Conservation (phyloP, 2,888 invertebrate genomes). For the Actias luna region DNA sequence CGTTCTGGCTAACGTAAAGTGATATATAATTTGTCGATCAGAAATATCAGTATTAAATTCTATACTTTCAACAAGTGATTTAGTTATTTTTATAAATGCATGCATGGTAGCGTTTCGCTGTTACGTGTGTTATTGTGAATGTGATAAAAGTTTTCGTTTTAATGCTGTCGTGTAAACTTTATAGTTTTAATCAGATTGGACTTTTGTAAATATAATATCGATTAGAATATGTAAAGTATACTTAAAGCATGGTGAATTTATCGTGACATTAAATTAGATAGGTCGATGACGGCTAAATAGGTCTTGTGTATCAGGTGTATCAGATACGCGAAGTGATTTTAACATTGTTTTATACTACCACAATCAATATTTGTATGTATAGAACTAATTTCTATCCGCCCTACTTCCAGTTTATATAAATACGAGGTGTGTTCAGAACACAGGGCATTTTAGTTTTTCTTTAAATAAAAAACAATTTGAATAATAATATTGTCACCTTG, state of each 20-base stretch:
- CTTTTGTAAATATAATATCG: constrained; percentile 67
- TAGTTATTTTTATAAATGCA: constrained; percentile 41
- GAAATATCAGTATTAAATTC: constrained; percentile 49
- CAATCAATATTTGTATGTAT: neutral
- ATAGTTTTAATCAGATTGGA: constrained; percentile 54
- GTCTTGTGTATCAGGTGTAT: neutral
- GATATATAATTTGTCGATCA: neutral
- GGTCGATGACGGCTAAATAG: constrained; percentile 27
- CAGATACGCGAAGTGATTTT: neutral
- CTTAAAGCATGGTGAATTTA: constrained; percentile 42
- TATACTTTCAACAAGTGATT: constrained; percentile 56
- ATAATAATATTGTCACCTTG: too few species aligned
- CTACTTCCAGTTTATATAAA: neutral
- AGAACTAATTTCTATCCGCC: neutral
- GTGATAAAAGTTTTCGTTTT: constrained; percentile 73
- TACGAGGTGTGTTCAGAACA: too few species aligned
- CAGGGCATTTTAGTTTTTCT: too few species aligned
- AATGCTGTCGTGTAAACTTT: constrained; percentile 53
- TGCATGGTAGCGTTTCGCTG: constrained; percentile 41
- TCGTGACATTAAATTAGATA: constrained; percentile 25
- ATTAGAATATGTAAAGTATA: constrained; percentile 62
- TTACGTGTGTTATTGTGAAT: constrained; percentile 60
- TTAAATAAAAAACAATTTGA: too few species aligned
- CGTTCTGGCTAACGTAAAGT: neutral
- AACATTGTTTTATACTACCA: constrained; percentile 11